Conservation (phyloP, 2,888 invertebrate species). For the Melanotus villosus region DNA sequence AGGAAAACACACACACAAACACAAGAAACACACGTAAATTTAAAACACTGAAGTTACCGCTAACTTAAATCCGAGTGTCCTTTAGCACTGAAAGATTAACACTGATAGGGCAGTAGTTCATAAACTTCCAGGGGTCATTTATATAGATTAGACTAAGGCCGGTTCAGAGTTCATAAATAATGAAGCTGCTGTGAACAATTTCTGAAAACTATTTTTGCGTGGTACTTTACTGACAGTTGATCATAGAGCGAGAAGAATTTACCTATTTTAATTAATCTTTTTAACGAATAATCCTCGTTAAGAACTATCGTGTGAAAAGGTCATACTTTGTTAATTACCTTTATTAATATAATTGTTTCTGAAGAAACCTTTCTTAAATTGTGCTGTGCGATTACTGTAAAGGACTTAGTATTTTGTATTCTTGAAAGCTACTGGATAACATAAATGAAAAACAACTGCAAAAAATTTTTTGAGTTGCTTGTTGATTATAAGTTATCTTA, state of each 20-base stretch:
- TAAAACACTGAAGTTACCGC: conserved; percentile 2
- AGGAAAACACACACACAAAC: background rate
- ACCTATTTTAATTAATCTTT: conserved; percentile 6
- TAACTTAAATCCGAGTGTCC: conserved; percentile 22
- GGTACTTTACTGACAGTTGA: conserved; percentile 6
- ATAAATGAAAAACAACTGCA: too few relatives aligned
- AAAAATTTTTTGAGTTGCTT: too few relatives aligned
- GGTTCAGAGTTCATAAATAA: conserved; percentile 40
- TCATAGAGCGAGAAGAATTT: background rate
- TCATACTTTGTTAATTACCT: conserved; percentile 6
- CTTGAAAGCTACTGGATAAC: too few relatives aligned
- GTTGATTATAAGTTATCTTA: too few relatives aligned
- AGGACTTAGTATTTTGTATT: too few relatives aligned
- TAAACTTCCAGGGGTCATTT: conserved; percentile 41
- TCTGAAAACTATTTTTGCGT: conserved; percentile 25
- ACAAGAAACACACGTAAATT: conserved; percentile 14
- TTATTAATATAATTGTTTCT: conserved; percentile 1
- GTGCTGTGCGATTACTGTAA: background rate
- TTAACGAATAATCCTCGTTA: conserved; percentile 4
- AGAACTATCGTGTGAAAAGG: conserved; percentile 2
- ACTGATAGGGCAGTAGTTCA: conserved; percentile 45
- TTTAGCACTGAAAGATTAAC: conserved; percentile 48
- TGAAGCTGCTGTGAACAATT: conserved; percentile 16
- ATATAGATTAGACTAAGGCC: conserved; percentile 35
- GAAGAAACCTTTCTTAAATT: background rate